Base-by-base conservation (phyloP, 2,797 vertebrate species). In the Enteromius argenteus region DNA sequence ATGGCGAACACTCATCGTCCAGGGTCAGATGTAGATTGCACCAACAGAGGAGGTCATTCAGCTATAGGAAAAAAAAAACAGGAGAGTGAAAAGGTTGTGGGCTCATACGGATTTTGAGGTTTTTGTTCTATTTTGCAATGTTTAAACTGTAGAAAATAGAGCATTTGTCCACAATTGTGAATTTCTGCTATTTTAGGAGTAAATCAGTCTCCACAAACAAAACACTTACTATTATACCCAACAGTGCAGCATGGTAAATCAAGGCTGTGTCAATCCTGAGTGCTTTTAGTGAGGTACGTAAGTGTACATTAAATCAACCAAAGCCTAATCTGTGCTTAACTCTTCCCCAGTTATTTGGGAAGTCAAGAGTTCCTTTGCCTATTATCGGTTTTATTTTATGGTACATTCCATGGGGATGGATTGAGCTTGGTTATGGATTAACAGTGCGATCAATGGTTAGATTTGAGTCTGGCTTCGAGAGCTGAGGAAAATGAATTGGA, bases 381-480 rank as follows among this genome's bases (percentile, higher is more conserved):
- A 94, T 96, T 96, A 96, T 97, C 92, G 93, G 94, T 96, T 96
- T 96, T 91, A 89, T 97, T 93, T 96, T 94, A 91, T 92, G 93
- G 91, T 94, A 94, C 94, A 89, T 96, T 97, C 94, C 93, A 90
- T 89, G 92, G 95, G 95, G 95, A 95, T 92, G 94, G 95, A 95
- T 96, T 96, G 96, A 95, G 96, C 96, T 95, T 95, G 95, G 96
- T 97, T 97, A 98, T 98, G 96, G 97, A 99, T 98, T 99, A 99
- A 97, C 94, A 94, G 93, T 86, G 91, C 95, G 95, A 98, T 99
- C 98, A 96, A 99, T 99, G 97, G 94, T 93, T 94, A 96, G 96
- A 97, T 96, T 97, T 95, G 95, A 96, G 95, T 93, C 94, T 92
- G 77, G 84, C 86, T 95, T 94, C 96, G 94, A 96, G 95, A 93